Evolutionary conservation across 1,140 invertebrate species (phyloP), one percentile per base, ranked within the genome.

Genomic region (Drosophila equinoxialis): DNA sequence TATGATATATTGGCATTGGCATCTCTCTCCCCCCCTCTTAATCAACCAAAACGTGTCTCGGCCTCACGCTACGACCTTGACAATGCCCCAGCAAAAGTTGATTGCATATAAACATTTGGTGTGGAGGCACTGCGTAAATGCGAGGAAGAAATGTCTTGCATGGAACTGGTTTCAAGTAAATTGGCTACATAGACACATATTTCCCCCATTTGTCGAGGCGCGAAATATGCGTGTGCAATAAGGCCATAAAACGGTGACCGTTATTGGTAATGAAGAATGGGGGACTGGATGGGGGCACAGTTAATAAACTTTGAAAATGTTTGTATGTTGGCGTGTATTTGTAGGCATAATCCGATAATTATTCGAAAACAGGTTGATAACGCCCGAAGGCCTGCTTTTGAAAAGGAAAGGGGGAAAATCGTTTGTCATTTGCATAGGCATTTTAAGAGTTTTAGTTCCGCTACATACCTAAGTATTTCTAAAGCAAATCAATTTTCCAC

Each of bases 171-270:
- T 83, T 65, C 62, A 2, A 68, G 33, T 58, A 41, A 8, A 8
- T 59, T 45, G 41, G 45, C 54, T 58, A 35, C 17, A n/a, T 59
- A 60, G 41, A 55, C 54, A 35, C n/a, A 30, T 30, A 30, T 30
- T 45, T 37, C 10, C 35, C 20, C 60, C 35, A 65, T 57, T 65
- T 68, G 69, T 68, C 63, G 68, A 89, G 84, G 84, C 77, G 83
- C 70, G 62, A 86, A 86, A 23, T 83, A 69, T 86, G 83, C 83
- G 83, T 86, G 69, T 77, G 84, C 70, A 71, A 73, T 73, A 81
- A 59, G 67, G 65, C 68, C 66, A 55, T 82, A 73, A 74, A 79
- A 71, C 51, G 72, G 42, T 42, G 30, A 63, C 64, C 57, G 58
- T 79, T 73, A 77, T 30, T 69, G 68, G 30, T 30, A 30, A 30